A percentile compares a stretch with the other conserved stretches of the same genome.
Evolutionary conservation across 2,888 invertebrate genomes (phyloP).

Genomic region (Molanna angustata): DNA sequence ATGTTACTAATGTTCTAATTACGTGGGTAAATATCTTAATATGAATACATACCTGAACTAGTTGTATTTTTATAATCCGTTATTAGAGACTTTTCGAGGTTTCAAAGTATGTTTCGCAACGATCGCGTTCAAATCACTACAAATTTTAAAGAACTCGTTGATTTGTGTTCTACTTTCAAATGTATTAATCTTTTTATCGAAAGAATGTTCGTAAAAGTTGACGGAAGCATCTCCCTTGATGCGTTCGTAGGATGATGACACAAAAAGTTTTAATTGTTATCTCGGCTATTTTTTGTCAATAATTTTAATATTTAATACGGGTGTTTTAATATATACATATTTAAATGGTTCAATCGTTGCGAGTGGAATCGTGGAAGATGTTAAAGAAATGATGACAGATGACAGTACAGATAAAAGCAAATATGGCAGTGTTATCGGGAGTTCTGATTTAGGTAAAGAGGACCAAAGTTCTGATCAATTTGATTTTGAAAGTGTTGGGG

Average conservation of each 20-base stretch:
- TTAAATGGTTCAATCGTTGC: constrained; percentile 13
- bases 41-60: constrained; percentile 20
- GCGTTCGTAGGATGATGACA: constrained; percentile 18
- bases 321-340: no score
- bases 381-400: constrained; percentile 31
- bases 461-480: constrained; percentile 28
- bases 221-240: constrained; percentile 24
- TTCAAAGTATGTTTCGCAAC: constrained; percentile 17
- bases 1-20: constrained; percentile 26
- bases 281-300: constrained; percentile 4
- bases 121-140: constrained; percentile 11
- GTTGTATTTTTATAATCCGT: constrained; percentile 26
- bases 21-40: constrained; percentile 28
- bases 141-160: constrained; percentile 5
- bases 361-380: constrained; percentile 21
- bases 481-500: constrained; percentile 25
- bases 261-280: constrained; percentile 10
- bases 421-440: constrained; percentile 17
- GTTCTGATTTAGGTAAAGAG: constrained; percentile 21
- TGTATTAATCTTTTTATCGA: constrained; percentile 30
- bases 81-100: constrained; percentile 19
- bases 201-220: constrained; percentile 31
- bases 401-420: constrained; percentile 28
- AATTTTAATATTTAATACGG: no score
- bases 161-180: constrained; percentile 25